Conservation (phyloP, 2,797 vertebrate genomes). For the Triplophysa bombifrons region DNA sequence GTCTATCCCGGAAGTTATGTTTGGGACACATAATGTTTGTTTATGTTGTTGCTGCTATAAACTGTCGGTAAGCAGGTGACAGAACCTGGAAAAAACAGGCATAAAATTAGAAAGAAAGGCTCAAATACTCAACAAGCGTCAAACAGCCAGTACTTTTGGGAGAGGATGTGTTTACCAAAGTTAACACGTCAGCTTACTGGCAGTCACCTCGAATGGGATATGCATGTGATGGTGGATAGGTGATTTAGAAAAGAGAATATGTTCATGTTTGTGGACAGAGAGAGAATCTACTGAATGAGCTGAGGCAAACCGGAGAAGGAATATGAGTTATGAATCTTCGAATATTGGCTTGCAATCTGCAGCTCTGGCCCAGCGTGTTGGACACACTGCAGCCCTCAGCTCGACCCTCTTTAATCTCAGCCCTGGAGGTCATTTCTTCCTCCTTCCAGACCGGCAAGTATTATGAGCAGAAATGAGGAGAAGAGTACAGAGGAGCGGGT, state of each 20-base stretch:
- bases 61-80: not conserved
- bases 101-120: no score
- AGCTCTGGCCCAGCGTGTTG: constrained; percentile 38
- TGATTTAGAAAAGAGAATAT: constrained; percentile 3
- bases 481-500: not conserved
- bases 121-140: no score
- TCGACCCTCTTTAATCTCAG: constrained; percentile 47
- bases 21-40: no score
- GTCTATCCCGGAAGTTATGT: no score
- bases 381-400: constrained; percentile 38
- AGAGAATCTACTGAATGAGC: constrained; percentile 26
- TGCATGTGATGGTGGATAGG: not conserved
- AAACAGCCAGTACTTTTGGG: constrained; percentile 63
- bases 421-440: constrained; percentile 43
- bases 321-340: constrained; percentile 58
- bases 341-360: constrained; percentile 48
- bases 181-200: constrained; percentile 72
- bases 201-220: constrained; percentile 74
- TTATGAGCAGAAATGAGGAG: constrained; percentile 34
- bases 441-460: constrained; percentile 33
- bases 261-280: constrained; percentile 12
- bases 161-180: constrained; percentile 74
- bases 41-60: no score
- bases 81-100: no score
- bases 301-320: constrained; percentile 46